A percentile compares a stretch with the other conserved stretches of the same genome.
These are phyloP conservation scores for Aphis gossypii DNA, from an alignment of 1,140 invertebrate species.

Conservation along the genomic window DNA sequence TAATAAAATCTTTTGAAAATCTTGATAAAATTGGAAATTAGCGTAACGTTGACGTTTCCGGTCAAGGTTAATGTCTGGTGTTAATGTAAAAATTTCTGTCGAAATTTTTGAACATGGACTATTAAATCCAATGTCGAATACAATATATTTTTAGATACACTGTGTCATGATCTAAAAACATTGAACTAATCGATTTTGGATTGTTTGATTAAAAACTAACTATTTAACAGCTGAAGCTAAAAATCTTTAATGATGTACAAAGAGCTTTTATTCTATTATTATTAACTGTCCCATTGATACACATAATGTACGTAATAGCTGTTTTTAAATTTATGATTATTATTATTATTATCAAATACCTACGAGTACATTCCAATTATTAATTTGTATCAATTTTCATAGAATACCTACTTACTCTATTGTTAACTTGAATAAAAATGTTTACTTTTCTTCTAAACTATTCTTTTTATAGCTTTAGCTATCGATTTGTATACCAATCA, in stretches of 20 bases:
- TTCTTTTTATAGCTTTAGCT: background rate
- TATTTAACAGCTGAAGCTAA: background rate
- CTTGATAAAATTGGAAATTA: background rate
- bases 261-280: background rate
- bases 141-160: background rate
- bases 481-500: background rate
- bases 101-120: background rate
- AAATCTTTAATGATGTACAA: background rate
- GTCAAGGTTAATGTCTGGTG: background rate
- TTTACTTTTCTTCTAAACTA: background rate
- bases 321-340: background rate
- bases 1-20: background rate
- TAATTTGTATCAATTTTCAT: background rate
- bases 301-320: background rate
- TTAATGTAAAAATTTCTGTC: background rate
- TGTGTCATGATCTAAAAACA: background rate
- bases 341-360: background rate
- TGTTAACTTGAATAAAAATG: background rate
- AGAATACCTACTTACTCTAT: background rate
- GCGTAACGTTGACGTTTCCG: background rate
- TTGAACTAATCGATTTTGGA: background rate
- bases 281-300: background rate
- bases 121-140: constrained; percentile 13
- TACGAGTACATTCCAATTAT: background rate
- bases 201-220: background rate